Conservation (phyloP, 2,113 vertebrate genomes). For the Mystacornis crossleyi region DNA sequence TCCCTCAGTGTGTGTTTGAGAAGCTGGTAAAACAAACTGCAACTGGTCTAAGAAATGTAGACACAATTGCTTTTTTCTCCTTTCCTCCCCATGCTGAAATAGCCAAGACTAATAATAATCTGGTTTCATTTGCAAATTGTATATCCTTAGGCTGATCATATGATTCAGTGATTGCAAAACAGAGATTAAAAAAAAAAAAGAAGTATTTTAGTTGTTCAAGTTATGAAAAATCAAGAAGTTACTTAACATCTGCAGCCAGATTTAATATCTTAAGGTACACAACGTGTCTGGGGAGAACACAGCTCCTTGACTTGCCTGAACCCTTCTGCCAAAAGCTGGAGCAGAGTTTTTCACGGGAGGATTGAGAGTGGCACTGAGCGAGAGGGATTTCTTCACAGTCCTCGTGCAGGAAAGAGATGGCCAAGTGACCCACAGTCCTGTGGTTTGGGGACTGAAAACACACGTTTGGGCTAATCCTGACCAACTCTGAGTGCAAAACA, state of each 20-base stretch:
- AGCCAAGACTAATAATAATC: constrained; percentile 76
- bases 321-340: not conserved
- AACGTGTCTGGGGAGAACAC: not conserved
- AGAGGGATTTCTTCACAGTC: not conserved
- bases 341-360: not conserved
- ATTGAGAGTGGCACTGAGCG: accelerated
- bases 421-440: accelerated
- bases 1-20: not conserved
- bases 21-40: constrained; percentile 39
- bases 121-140: constrained; percentile 68
- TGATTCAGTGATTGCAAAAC: constrained; percentile 75
- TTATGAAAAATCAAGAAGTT: constrained; percentile 78
- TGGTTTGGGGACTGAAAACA: not conserved
- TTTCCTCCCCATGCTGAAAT: constrained; percentile 54
- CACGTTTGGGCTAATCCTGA: accelerated
- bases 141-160: constrained; percentile 61
- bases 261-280: constrained; percentile 3
- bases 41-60: constrained; percentile 33
- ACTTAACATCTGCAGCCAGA: constrained; percentile 41
- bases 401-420: accelerated
- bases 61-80: not conserved
- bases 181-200: constrained; percentile 15
- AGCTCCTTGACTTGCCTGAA: not conserved
- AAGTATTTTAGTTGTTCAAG: constrained; percentile 36
- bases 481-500: not conserved